These are phyloP conservation scores for Zosterops borbonicus DNA, from an alignment of 2,113 vertebrate genomes.

Conservation along the genomic window DNA sequence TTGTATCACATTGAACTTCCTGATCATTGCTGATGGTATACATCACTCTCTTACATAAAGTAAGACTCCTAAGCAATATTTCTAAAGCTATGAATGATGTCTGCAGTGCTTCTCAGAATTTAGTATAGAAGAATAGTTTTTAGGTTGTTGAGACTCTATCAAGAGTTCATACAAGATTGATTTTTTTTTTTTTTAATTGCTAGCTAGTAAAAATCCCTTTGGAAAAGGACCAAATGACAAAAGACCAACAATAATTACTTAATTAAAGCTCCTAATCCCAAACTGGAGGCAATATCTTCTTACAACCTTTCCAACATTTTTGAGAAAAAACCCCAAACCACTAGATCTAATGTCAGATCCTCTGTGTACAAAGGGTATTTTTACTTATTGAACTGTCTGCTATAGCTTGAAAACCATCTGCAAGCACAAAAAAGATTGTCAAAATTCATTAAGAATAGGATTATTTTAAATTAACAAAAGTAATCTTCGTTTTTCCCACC, in stretches of 20 bases:
- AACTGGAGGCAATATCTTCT: neutral
- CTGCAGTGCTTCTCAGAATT: neutral
- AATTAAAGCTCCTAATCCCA: neutral
- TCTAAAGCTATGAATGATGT: neutral
- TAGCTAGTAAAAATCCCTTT: neutral
- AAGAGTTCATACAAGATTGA: neutral
- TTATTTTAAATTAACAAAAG: neutral
- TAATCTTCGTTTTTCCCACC: neutral
- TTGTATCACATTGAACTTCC: neutral
- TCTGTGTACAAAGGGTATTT: neutral
- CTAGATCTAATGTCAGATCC: neutral
- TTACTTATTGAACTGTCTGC: neutral
- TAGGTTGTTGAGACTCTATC: neutral
- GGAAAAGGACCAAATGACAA: neutral
- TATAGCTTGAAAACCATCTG: neutral
- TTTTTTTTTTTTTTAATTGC: neutral
- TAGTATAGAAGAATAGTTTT: neutral
- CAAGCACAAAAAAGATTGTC: neutral
- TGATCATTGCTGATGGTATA: neutral
- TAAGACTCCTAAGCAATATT: neutral
- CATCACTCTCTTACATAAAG: neutral
- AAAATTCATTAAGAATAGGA: neutral
- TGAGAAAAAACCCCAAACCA: neutral
- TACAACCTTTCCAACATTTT: neutral
- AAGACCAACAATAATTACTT: neutral